Base-by-base conservation (phyloP, 2,888 invertebrate species). In the Drosophila kambysellisi region DNA sequence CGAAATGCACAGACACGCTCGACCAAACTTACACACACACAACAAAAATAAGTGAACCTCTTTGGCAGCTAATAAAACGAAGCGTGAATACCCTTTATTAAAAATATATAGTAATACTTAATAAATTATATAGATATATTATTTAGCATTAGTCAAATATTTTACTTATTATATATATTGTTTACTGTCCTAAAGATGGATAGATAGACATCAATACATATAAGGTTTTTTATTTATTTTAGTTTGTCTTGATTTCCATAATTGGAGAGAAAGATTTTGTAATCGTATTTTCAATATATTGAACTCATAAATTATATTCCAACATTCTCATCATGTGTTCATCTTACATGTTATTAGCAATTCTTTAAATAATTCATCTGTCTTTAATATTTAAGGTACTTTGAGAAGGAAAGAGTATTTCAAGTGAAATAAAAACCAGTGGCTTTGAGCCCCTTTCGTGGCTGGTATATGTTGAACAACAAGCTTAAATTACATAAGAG, bases 1-100 rank as follows among this genome's bases (percentile, higher is more conserved):
- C 83, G 74, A 83, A 83, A 79, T 86, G 86, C 82, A 68, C 81
- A 76, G 82, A 83, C 86, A 86, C 83, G 86, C 82, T 78, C 76
- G 79, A 83, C 76, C 76, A 79, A 79, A 75, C 75, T 73, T 83
- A 81, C 80, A 66, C 74, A 70, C 53, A 70, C 39, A 65, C 32
- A 62, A 48, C 33, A 43, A 48, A n/a, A 29, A 8, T n/a, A 17
- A 39, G 29, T 6, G 15, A 46, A 46, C 25, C 6, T 29, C 32
- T 25, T 11, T 1, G 9, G 30, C 1, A 29, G 8, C 1, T 5
- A 25, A 1, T 11, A 17, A 1, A 29, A 32, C 66, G 71, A 77
- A 62, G n/a, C n/a, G 12, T 9, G 2, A 48, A 69, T 76, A 32
- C 81, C 2, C 80, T 74, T 1, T 37, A 15, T 7, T 15, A 25